These are phyloP conservation scores for Atherix ibis DNA, from an alignment of 2,888 invertebrate species.

Conservation along the genomic window DNA sequence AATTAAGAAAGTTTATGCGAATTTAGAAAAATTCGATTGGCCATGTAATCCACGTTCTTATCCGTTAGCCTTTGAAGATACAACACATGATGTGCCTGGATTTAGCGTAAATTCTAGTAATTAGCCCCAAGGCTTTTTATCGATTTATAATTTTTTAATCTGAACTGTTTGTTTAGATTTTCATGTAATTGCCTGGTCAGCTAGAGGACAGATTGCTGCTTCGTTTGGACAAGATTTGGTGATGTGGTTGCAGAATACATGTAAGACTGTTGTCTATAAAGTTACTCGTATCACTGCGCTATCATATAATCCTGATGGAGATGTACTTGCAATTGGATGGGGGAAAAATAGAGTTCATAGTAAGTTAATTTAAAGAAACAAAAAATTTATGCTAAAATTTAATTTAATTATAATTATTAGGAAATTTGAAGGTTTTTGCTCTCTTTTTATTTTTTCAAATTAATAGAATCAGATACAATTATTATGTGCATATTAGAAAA, in stretches of 20 bases:
- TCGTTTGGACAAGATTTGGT: constrained; percentile 26
- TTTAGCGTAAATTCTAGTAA: constrained; percentile 18
- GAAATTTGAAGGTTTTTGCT: too few relatives aligned
- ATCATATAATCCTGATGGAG: constrained; percentile 23
- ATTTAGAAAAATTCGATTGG: constrained; percentile 21
- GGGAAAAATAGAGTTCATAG: constrained; percentile 18
- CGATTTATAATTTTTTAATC: too few relatives aligned
- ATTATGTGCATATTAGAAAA: too few relatives aligned
- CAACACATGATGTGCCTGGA: constrained; percentile 26
- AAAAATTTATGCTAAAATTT: too few relatives aligned
- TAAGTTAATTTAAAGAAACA: constrained; percentile 12
- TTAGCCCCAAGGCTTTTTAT: too few relatives aligned
- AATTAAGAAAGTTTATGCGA: constrained; percentile 8
- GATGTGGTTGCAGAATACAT: constrained; percentile 22
- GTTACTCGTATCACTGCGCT: constrained; percentile 19
- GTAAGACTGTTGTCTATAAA: constrained; percentile 21
- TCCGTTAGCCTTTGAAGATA: constrained; percentile 21
- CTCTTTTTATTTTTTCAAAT: too few relatives aligned
- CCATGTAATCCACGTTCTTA: constrained; percentile 22
- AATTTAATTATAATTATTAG: too few relatives aligned
- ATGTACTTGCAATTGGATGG: constrained; percentile 24
- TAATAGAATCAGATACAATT: too few relatives aligned
- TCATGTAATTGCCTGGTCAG: constrained; percentile 28
- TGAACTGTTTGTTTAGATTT: too few relatives aligned
- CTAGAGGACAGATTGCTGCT: constrained; percentile 23